These are phyloP conservation scores for Drosophila virilis DNA, from an alignment of 1,140 invertebrate genomes.

Conservation along the genomic window DNA sequence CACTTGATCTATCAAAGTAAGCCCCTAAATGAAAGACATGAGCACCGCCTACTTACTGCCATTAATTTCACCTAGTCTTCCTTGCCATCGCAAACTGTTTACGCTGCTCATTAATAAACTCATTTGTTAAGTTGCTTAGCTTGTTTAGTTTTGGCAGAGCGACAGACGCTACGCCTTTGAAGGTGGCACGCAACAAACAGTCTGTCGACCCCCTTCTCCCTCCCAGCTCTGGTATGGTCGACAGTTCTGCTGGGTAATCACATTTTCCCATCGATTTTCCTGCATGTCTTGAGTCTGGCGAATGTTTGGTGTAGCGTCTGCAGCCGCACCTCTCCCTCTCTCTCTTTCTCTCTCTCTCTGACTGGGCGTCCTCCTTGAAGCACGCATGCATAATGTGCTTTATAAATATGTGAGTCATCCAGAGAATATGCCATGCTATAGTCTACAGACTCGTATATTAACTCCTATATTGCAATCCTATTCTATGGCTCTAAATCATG, in stretches of 20 bases:
- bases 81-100: slow-evolving; percentile 33
- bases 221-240: slow-evolving; percentile 7
- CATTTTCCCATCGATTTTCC: slow-evolving; percentile 74
- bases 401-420: slow-evolving; percentile 55
- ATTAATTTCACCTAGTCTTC: slow-evolving; percentile 19
- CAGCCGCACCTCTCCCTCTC: slow-evolving; percentile 44
- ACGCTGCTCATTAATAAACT: slow-evolving; percentile 76
- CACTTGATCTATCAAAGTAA: slow-evolving; percentile 5
- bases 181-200: slow-evolving; percentile 48
- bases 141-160: slow-evolving; percentile 19
- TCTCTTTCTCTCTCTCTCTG: background rate
- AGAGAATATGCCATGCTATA: slow-evolving; percentile 11
- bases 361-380: background rate
- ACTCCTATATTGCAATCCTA: slow-evolving; percentile 50
- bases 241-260: slow-evolving; percentile 60
- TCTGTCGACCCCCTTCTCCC: slow-evolving; percentile 3
- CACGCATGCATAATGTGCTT: slow-evolving; percentile 37
- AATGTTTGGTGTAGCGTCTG: slow-evolving; percentile 4
- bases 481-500: slow-evolving; percentile 72
- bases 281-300: slow-evolving; percentile 8
- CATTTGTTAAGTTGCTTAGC: slow-evolving; percentile 66
- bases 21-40: background rate
- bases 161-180: slow-evolving; percentile 10
- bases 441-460: slow-evolving; percentile 6
- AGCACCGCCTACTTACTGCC: slow-evolving; percentile 14